phyloP scores from a whole-genome alignment of 2,888 invertebrate genomes.

The Yponomeuta sedellus region DNA sequence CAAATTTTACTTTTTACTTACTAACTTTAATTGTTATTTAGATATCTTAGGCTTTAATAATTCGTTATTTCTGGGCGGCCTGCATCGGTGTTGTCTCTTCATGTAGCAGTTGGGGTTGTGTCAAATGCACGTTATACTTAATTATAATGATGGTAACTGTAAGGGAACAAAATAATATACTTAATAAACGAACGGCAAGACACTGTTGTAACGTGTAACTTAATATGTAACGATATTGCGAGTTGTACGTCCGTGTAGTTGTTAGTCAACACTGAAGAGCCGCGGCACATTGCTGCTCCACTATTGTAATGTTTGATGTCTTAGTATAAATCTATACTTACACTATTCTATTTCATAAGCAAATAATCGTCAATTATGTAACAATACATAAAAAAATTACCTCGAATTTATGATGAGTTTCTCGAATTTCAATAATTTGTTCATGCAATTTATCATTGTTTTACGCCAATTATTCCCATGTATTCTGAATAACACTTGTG shows the following conservation, averaged over 20 bases:
- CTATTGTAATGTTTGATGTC: not conserved
- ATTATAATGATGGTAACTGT: conserved; percentile 1
- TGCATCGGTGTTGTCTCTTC: not conserved
- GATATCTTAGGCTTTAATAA: conserved; percentile 44
- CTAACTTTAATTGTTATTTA: conserved; percentile 73
- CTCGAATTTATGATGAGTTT: not conserved
- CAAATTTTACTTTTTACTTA: conserved; percentile 54
- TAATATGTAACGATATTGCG: not conserved
- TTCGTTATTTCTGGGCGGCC: conserved; percentile 13
- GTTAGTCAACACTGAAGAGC: conserved; percentile 5
- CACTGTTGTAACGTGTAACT: not conserved
- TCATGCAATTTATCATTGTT: not conserved
- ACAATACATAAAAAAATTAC: not conserved
- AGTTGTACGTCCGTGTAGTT: not conserved
- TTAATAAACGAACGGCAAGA: not conserved
- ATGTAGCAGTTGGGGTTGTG: conserved; percentile 2
- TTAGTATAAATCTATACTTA: conserved; percentile 9
- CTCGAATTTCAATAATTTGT: not conserved
- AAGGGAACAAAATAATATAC: conserved; percentile 1
- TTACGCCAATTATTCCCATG: too few relatives aligned
- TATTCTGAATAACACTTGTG: not conserved
- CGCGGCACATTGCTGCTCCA: not conserved
- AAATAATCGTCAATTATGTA: conserved; percentile 12
- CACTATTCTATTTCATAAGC: not conserved
- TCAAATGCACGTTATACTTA: conserved; percentile 11